Conservation (phyloP, 2,113 vertebrate species). For the Callipepla squamata region DNA sequence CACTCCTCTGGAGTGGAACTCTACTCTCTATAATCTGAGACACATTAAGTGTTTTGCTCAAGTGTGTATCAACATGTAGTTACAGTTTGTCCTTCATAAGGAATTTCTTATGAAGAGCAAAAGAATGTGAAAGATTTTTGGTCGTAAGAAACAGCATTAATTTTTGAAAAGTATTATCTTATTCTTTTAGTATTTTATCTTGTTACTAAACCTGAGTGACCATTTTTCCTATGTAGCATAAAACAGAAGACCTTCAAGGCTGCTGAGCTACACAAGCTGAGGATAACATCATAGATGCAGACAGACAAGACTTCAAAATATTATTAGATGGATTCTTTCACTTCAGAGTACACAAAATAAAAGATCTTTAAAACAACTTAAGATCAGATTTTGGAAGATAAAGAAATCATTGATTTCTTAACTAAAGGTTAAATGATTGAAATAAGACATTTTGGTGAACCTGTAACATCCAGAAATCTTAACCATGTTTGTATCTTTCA, state of each 20-base stretch:
- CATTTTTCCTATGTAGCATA: not conserved
- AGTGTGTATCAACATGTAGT: not conserved
- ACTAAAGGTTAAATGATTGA: not conserved
- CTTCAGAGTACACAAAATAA: not conserved
- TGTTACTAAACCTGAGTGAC: not conserved
- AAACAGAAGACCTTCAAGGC: not conserved
- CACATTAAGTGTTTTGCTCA: not conserved
- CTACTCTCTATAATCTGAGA: not conserved
- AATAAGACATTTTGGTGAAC: not conserved
- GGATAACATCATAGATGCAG: not conserved
- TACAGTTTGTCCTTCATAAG: not conserved
- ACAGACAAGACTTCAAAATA: not conserved
- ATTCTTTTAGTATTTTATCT: not conserved
- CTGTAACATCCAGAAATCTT: not conserved
- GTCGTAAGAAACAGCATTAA: not conserved
- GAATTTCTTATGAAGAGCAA: not conserved
- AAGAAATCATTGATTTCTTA: not conserved
- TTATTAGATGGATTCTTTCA: not conserved
- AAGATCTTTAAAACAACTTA: not conserved
- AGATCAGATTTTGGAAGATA: not conserved
- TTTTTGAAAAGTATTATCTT: not conserved
- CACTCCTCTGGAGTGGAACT: not conserved
- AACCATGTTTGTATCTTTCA: rapidly evolving
- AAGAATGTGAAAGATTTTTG: not conserved
- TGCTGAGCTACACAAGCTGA: not conserved